Evolutionary conservation across 2,888 invertebrate species (phyloP).

Genomic region (Timandra comae): DNA sequence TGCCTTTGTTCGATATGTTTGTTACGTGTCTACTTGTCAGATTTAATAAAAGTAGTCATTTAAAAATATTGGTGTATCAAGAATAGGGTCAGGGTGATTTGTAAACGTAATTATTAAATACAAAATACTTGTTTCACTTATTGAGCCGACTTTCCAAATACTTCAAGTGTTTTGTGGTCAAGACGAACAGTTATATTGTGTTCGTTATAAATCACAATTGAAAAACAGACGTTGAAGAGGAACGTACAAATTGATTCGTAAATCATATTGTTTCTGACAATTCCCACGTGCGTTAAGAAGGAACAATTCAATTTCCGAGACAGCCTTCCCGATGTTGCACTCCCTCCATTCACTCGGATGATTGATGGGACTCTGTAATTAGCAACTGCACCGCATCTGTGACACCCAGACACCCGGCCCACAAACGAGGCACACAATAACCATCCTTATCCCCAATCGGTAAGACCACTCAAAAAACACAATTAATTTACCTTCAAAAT

Average conservation of each 20-base stretch:
- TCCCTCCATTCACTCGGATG: constrained; percentile 37
- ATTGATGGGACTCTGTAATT: constrained; percentile 65
- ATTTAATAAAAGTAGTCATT: background rate
- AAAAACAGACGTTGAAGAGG: too few relatives aligned
- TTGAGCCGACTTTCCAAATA: background rate
- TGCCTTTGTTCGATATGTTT: constrained; percentile 16
- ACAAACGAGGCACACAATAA: constrained; percentile 28
- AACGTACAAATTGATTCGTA: constrained; percentile 14
- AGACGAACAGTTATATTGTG: too few relatives aligned
- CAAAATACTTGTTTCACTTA: background rate
- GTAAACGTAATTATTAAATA: background rate
- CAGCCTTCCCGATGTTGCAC: constrained; percentile 15
- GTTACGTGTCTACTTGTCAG: background rate
- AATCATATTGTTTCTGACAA: constrained; percentile 13
- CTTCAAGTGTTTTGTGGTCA: too few relatives aligned
- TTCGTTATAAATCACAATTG: too few relatives aligned
- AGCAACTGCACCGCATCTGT: constrained; percentile 46
- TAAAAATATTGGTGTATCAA: background rate
- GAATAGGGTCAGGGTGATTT: too few relatives aligned
- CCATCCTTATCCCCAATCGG: constrained; percentile 30
- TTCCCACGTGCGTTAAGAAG: constrained; percentile 13
- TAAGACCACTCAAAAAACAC: constrained; percentile 31
- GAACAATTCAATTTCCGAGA: constrained; percentile 21
- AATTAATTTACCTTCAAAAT: constrained; percentile 30
- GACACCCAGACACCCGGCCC: constrained; percentile 30